phyloP scores from a whole-genome alignment of 2,797 vertebrate species.

The Hephaestus fuliginosus region DNA sequence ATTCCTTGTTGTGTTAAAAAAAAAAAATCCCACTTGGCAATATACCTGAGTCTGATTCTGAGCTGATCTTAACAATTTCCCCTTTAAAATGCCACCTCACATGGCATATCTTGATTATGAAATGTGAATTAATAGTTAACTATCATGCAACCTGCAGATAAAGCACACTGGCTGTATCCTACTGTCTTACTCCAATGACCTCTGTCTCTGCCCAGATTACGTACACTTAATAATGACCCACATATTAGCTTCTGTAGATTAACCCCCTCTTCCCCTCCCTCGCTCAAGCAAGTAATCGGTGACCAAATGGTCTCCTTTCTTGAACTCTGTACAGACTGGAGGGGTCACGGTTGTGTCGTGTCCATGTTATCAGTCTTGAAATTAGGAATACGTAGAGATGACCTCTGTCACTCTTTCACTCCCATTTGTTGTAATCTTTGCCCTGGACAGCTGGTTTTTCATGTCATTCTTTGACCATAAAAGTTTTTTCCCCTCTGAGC shows the following conservation, averaged over 20 bases:
- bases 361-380: constrained; percentile 28
- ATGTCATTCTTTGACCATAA: constrained; percentile 25
- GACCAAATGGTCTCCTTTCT: constrained; percentile 2
- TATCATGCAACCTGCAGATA: neutral
- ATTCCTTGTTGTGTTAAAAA: too few species aligned
- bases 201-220: neutral
- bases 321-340: constrained; percentile 31
- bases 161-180: constrained; percentile 2
- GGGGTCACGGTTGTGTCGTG: neutral
- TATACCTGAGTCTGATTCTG: too few species aligned
- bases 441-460: constrained; percentile 38
- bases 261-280: too few species aligned
- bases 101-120: neutral
- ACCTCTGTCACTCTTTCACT: constrained; percentile 42
- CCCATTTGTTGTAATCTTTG: constrained; percentile 67
- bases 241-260: constrained; percentile 16
- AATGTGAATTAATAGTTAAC: neutral
- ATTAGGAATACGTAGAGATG: constrained; percentile 26
- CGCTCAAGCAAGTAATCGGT: neutral
- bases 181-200: constrained; percentile 65
- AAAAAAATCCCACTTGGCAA: too few species aligned
- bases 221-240: constrained; percentile 9
- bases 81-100: neutral
- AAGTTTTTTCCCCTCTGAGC: constrained; percentile 8
- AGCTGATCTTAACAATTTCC: too few species aligned